A percentile compares a stretch with the other conserved stretches of the same genome.
Evolutionary conservation across 2,113 vertebrate species (phyloP).

Genomic region (Capra hircus): DNA sequence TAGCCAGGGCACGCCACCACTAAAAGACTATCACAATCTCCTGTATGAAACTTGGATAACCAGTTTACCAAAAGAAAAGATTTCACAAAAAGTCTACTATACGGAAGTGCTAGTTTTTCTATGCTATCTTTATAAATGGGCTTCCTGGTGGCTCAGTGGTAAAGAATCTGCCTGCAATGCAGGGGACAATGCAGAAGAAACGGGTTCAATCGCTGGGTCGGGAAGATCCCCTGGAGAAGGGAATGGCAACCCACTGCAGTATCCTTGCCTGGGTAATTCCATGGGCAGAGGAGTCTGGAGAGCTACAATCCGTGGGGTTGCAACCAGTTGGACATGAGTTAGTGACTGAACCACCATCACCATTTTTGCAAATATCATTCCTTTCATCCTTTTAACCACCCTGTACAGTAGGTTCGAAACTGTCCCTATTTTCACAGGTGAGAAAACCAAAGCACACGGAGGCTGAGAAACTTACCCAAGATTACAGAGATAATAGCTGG

Average conservation of each 20-base stretch:
- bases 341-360: neutral
- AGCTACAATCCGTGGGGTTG: neutral
- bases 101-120: neutral
- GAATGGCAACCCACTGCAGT: neutral
- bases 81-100: neutral
- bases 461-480: neutral
- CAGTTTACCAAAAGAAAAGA: neutral
- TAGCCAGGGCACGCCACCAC: neutral
- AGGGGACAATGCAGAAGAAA: neutral
- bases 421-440: neutral
- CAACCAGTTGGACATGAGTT: neutral
- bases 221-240: neutral
- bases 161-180: neutral
- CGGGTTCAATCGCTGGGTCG: rapidly evolving
- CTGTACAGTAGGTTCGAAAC: neutral
- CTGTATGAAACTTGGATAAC: neutral
- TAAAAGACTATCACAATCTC: neutral
- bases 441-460: neutral
- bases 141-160: neutral
- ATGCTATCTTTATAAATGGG: neutral
- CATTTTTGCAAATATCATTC: neutral
- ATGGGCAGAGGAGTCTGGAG: neutral
- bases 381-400: neutral
- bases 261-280: neutral
- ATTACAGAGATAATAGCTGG: neutral